Conservation (phyloP, 2,797 vertebrate genomes). For the Gadopsis bispinosus region DNA sequence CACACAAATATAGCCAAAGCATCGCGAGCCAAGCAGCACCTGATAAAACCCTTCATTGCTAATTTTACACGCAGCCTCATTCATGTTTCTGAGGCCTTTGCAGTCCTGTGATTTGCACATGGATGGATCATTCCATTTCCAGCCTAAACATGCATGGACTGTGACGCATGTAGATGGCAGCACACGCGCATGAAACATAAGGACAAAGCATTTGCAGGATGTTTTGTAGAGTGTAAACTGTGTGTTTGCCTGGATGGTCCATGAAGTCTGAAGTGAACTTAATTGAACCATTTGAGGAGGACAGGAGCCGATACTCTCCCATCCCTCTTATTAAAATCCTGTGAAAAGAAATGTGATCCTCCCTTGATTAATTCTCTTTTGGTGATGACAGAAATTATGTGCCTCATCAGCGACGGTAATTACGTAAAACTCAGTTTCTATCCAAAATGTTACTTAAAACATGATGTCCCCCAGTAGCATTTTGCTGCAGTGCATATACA, state of each 20-base stretch:
- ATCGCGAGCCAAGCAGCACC: not conserved
- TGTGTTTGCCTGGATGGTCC: not conserved
- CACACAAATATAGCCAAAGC: constrained; percentile 23
- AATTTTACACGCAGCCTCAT: constrained; percentile 28
- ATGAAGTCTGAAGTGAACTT: constrained; percentile 15
- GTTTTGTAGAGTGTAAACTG: constrained; percentile 15
- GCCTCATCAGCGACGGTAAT: constrained; percentile 57
- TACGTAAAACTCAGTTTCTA: constrained; percentile 20
- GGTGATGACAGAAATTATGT: constrained; percentile 46
- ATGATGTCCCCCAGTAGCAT: not conserved
- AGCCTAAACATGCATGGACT: constrained; percentile 2
- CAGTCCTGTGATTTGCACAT: constrained; percentile 25
- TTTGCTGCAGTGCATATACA: constrained; percentile 19
- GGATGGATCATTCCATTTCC: constrained; percentile 38
- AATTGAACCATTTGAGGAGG: constrained; percentile 23
- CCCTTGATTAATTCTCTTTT: constrained; percentile 45
- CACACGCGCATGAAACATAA: not conserved
- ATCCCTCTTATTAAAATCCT: constrained; percentile 27
- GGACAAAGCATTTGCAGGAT: not conserved
- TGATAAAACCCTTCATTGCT: constrained; percentile 30
- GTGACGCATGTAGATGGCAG: not conserved
- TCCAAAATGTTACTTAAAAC: constrained; percentile 26
- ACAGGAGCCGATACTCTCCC: constrained; percentile 19
- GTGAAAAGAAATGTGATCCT: constrained; percentile 29
- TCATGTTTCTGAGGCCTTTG: constrained; percentile 30